Evolutionary conservation across 2,888 invertebrate species (phyloP).

Genomic region (Eupeodes latifasciatus): DNA sequence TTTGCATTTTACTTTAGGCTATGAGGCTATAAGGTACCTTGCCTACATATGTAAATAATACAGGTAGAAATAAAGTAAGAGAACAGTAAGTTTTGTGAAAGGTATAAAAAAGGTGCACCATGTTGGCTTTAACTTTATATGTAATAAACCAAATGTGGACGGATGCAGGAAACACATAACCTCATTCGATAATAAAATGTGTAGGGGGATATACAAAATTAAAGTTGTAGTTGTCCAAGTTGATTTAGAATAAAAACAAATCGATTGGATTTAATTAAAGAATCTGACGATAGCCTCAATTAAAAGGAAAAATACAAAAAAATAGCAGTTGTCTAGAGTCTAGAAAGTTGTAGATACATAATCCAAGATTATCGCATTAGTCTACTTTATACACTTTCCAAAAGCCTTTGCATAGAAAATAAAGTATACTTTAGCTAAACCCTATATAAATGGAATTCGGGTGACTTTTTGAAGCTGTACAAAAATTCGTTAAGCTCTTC

Average conservation of each 20-base stretch:
- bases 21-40: no score
- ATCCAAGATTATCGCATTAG: constrained; percentile 18
- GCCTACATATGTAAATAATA: neutral
- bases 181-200: constrained; percentile 19
- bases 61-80: neutral
- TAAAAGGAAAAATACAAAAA: neutral
- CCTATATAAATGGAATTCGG: neutral
- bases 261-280: constrained; percentile 34
- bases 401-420: neutral
- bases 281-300: constrained; percentile 10
- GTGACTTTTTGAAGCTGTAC: neutral
- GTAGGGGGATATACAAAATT: constrained; percentile 12
- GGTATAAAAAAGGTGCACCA: constrained; percentile 17
- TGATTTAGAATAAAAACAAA: constrained; percentile 20
- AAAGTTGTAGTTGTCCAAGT: constrained; percentile 13
- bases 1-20: constrained; percentile 3
- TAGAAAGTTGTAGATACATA: constrained; percentile 4
- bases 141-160: neutral
- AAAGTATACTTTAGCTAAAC: neutral
- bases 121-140: neutral
- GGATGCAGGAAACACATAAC: constrained; percentile 37
- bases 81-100: neutral
- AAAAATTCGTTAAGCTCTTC: neutral
- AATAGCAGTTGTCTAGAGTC: neutral
- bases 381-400: neutral